These are phyloP conservation scores for Monopis laevigella DNA, from an alignment of 2,888 invertebrate genomes.

Conservation along the genomic window DNA sequence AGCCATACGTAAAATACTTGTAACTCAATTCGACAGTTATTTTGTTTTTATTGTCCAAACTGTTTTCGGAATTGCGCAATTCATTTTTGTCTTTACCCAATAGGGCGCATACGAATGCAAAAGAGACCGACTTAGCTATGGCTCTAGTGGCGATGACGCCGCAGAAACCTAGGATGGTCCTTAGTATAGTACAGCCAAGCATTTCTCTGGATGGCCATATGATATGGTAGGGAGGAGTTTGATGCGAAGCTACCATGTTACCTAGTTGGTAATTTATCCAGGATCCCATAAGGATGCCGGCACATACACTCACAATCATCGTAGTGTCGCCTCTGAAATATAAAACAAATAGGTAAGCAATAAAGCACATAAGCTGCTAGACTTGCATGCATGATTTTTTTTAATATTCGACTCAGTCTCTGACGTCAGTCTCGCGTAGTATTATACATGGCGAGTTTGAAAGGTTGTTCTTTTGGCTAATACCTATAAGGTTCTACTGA, in stretches of 20 bases:
- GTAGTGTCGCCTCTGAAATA: constrained; percentile 87
- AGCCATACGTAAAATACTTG: constrained; percentile 83
- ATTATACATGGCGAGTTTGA: no score
- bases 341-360: no score
- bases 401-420: no score
- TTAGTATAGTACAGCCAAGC: constrained; percentile 71
- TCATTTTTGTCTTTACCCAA: constrained; percentile 73
- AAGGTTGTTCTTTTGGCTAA: no score
- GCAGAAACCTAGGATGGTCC: constrained; percentile 80
- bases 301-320: constrained; percentile 84
- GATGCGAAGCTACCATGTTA: constrained; percentile 68
- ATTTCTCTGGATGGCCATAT: constrained; percentile 82
- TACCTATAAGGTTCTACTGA: no score
- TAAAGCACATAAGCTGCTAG: no score
- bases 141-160: constrained; percentile 76
- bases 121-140: constrained; percentile 74
- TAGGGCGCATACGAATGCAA: constrained; percentile 75
- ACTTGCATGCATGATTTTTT: no score
- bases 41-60: constrained; percentile 74
- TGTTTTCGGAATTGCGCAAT: constrained; percentile 71
- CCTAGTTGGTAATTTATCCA: constrained; percentile 88
- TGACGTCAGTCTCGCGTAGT: no score
- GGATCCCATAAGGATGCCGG: constrained; percentile 80
- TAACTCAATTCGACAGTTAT: constrained; percentile 82
- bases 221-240: constrained; percentile 77